Evolutionary conservation across 2,797 vertebrate species (phyloP), one percentile per base, ranked within the genome.

Genomic region (Aphelocoma californica): DNA sequence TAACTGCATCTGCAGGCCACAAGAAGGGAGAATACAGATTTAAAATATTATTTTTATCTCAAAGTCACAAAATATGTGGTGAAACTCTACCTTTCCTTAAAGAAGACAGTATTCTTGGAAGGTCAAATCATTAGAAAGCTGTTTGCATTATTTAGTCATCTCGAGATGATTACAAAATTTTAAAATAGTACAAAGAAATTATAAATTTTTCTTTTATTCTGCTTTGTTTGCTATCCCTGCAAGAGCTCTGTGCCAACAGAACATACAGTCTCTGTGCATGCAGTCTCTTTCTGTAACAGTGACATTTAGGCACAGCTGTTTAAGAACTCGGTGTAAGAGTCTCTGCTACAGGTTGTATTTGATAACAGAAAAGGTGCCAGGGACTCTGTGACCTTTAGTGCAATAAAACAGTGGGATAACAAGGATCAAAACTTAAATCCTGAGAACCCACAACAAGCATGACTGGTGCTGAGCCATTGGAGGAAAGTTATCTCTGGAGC

Each of bases 381-480:
- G 14, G 23, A 95, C 82, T 15, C 92, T 93, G 62, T 95, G 95
- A 97, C 94, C 62, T 96, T 97, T 90, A 95, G 70, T 70, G 92
- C 48, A 95, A 95, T 94, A 95, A 92, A 95, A 70, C 40, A 88
- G 83, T 44, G 54, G 66, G 77, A 90, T 95, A 94, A 92, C 45
- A 53, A 64, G 94, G 94, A 95, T 95, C 47, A 96, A 66, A 66
- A 86, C 26, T 54, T 92, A 89, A 93, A 83, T 88, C 88, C 90
- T 51, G 66, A 84, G 77, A 45, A 75, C 56, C 50, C 15, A 61
- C 45, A 87, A 9, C 31, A 38, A 50, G 42, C 4, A 45, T 32
- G 29, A 29, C 50, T 84, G 25, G 23, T 86, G 44, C 48, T 28
- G 38, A 62, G 11, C 26, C 44, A 36, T 73, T 6, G 23, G 42